These are phyloP conservation scores for Ernsta delagoae DNA, from an alignment of 2,888 invertebrate species.

Conservation along the genomic window DNA sequence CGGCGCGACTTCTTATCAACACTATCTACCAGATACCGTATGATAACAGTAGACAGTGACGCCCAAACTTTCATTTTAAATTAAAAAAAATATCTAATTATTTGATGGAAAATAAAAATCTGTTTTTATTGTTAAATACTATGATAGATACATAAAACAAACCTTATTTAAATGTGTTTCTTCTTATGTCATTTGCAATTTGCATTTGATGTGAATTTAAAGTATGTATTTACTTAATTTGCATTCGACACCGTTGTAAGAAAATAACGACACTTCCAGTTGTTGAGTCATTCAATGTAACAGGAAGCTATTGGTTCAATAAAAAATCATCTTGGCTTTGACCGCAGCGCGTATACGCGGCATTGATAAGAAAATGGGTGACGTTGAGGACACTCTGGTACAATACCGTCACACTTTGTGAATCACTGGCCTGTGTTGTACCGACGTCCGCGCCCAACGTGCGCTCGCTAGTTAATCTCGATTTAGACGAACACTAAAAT, in stretches of 20 bases:
- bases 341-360: conserved; percentile 39
- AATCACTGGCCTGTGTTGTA: conserved; percentile 54
- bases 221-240: not conserved
- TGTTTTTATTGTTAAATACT: not conserved
- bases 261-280: not conserved
- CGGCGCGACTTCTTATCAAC: not conserved
- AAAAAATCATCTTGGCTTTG: conserved; percentile 36
- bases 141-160: not conserved
- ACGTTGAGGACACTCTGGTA: conserved; percentile 38
- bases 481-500: not conserved
- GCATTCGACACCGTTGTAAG: too few species aligned
- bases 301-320: conserved; percentile 39
- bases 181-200: not conserved
- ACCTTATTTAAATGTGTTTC: not conserved
- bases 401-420: conserved; percentile 50
- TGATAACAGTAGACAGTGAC: not conserved
- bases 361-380: conserved; percentile 35
- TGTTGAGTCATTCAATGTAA: conserved; percentile 1
- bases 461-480: not conserved
- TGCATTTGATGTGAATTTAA: not conserved
- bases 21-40: not conserved
- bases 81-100: too few species aligned
- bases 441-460: not conserved
- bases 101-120: not conserved
- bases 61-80: not conserved